phyloP scores from a whole-genome alignment of 2,113 vertebrate genomes.

The Climacteris rufus region DNA sequence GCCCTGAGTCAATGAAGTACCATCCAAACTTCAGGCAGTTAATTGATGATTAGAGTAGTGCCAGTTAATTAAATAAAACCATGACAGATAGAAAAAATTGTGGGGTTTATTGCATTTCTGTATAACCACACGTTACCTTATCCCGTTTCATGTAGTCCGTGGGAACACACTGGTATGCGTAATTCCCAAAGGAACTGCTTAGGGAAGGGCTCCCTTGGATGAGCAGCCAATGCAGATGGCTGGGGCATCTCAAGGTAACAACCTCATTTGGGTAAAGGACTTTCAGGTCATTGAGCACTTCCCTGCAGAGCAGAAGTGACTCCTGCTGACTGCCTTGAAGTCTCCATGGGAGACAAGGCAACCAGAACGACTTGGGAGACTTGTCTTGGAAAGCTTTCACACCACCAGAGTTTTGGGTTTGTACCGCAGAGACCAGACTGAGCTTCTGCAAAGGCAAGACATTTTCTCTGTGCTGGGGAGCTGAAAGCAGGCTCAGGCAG shows the following conservation, averaged over 20 bases:
- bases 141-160: fast-evolving
- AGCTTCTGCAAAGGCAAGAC: not conserved
- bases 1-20: not conserved
- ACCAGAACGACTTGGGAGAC: not conserved
- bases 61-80: not conserved
- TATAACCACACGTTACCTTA: not conserved
- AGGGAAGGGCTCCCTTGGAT: not conserved
- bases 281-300: not conserved
- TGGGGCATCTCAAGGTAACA: not conserved
- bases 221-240: not conserved
- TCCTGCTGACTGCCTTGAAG: not conserved
- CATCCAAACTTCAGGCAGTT: not conserved
- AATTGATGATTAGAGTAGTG: not conserved
- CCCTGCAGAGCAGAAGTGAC: not conserved
- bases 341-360: fast-evolving
- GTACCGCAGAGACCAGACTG: not conserved
- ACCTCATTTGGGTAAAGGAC: not conserved
- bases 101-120: not conserved
- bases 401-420: not conserved
- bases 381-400: not conserved
- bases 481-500: not conserved
- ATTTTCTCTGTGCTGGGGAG: not conserved
- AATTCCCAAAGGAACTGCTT: not conserved
- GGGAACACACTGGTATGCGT: not conserved
- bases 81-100: not conserved